Evolutionary conservation across 1,140 invertebrate genomes (phyloP), one percentile per base, ranked within the genome.

Genomic region (Agraylea sexmaculata): DNA sequence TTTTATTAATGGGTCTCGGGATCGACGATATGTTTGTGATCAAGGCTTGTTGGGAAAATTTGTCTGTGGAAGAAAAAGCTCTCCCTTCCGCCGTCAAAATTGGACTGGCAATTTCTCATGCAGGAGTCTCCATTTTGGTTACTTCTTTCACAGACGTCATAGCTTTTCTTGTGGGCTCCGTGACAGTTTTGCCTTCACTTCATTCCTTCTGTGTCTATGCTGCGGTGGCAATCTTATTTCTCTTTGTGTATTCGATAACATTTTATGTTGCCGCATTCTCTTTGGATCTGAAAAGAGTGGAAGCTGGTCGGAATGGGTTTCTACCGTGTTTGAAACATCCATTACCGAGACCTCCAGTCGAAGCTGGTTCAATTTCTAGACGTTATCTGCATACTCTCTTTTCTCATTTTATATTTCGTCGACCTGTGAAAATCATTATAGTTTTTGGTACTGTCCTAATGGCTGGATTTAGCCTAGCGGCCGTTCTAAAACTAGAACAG

Each of bases 1-100:
- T 88, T 63, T 64, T 89, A 28, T 54, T 89, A 18, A 75, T 88
- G 68, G 84, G 84, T 51, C 69, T 85, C 45, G 82, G 82, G 29
- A 73, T 87, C 38, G 80, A 87, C 56, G 78, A 87, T 62, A 83
- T 85, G 68, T 80, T 86, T 67, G 73, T 88, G 3, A 80, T 87
- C 66, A 73, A 83, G 68, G 76, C 81, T 42, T 76, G 74, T 54
- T 80, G 76, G 76, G 69, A 75, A 45, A 69, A 77, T 49, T 54
- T 78, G 22, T 49, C 60, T 32, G 53, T 62, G 42, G 55, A 57
- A 19, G 67, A 75, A 51, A 55, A 58, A 13, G 53, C 60, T 16
- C 66, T 70, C 40, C 64, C 71, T 44, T 46, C 81, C 12, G 62
- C 68, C 7, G 65, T 77, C 50, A 70, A 71, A 57, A 62, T 83